Conservation (phyloP, 2,888 invertebrate species). For the Penaeus monodon region DNA sequence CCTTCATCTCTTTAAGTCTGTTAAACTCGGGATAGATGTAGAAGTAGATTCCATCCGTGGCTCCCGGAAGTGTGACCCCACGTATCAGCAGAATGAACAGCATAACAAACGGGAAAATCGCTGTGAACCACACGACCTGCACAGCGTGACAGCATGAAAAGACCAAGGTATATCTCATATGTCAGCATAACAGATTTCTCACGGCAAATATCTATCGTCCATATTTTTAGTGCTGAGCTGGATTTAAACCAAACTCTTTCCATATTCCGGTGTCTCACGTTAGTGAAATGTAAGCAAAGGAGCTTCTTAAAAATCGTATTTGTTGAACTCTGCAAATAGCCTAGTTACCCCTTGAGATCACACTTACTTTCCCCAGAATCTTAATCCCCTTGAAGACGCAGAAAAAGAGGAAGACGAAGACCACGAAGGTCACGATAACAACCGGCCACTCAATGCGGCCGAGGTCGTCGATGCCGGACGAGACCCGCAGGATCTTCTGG, state of each 20-base stretch:
- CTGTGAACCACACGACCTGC: conserved; percentile 87
- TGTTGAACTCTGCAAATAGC: too few species aligned
- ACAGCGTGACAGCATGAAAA: background rate
- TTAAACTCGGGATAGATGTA: conserved; percentile 70
- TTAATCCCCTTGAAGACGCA: conserved; percentile 90
- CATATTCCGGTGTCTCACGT: too few species aligned
- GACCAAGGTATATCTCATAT: background rate
- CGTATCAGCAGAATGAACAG: conserved; percentile 80
- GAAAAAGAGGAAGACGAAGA: conserved; percentile 86
- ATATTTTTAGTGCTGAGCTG: too few species aligned
- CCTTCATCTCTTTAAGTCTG: conserved; percentile 10
- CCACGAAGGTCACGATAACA: conserved; percentile 80
- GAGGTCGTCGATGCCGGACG: conserved; percentile 80
- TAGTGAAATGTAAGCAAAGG: too few species aligned
- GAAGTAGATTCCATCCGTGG: conserved; percentile 81
- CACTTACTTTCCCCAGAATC: conserved; percentile 83
- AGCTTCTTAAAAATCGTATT: too few species aligned
- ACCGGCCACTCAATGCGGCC: conserved; percentile 86
- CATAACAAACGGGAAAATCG: conserved; percentile 84
- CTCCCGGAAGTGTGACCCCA: conserved; percentile 85
- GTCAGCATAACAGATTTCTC: too few species aligned
- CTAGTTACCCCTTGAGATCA: too few species aligned
- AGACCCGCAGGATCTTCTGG: conserved; percentile 82
- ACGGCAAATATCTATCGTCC: too few species aligned
- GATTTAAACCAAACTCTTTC: too few species aligned